These are phyloP conservation scores for Achatina immaculata DNA, from an alignment of 1,140 invertebrate genomes.

Conservation along the genomic window DNA sequence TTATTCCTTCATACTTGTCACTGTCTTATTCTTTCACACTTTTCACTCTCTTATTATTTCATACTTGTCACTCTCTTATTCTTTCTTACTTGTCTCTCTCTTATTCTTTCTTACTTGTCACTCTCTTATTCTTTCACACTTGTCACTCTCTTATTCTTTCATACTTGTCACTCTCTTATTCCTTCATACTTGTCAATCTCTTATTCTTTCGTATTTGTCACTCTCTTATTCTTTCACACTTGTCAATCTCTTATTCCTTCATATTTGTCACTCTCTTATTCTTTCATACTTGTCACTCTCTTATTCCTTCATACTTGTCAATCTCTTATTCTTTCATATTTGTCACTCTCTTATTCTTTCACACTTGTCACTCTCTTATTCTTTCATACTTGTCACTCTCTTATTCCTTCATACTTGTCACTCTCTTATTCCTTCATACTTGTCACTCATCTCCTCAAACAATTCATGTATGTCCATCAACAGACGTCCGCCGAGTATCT, in stretches of 20 bases:
- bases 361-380: neutral
- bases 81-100: neutral
- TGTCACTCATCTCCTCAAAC: no score
- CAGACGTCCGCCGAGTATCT: constrained; percentile 92
- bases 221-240: constrained; percentile 3
- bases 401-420: neutral
- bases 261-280: neutral
- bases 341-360: neutral
- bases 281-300: neutral
- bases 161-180: neutral
- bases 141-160: neutral
- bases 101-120: neutral
- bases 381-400: neutral
- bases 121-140: neutral
- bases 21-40: neutral
- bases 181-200: neutral
- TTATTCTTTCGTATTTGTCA: neutral
- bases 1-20: neutral
- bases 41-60: neutral
- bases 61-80: neutral
- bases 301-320: neutral
- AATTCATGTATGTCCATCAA: neutral
- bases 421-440: neutral
- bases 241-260: neutral
- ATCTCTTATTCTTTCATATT: neutral